These are phyloP conservation scores for Drosophila hydei DNA, from an alignment of 1,140 invertebrate genomes.

Conservation along the genomic window DNA sequence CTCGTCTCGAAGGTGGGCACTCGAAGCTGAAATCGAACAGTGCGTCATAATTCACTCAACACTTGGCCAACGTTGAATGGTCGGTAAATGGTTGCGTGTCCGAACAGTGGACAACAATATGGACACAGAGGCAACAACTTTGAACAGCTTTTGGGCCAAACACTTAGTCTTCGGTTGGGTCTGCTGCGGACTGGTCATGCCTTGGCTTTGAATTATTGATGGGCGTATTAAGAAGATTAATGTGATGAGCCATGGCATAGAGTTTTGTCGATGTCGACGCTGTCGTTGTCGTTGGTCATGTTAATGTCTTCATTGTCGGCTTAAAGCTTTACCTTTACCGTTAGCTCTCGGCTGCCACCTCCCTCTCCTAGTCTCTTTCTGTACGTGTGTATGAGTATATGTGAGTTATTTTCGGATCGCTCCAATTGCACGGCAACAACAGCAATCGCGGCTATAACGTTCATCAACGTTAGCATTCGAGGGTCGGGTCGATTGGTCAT, in stretches of 20 bases:
- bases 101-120: slow-evolving; percentile 13
- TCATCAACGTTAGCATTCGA: slow-evolving; percentile 59
- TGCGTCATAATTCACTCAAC: slow-evolving; percentile 77
- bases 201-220: slow-evolving; percentile 82
- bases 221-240: slow-evolving; percentile 82
- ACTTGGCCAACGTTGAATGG: slow-evolving; percentile 50
- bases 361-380: slow-evolving; percentile 9
- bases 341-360: slow-evolving; percentile 29
- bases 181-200: slow-evolving; percentile 62
- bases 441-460: slow-evolving; percentile 62
- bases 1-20: slow-evolving; percentile 50
- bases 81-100: slow-evolving; percentile 62
- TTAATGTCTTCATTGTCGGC: slow-evolving; percentile 82
- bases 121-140: slow-evolving; percentile 24
- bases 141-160: slow-evolving; percentile 59
- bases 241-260: slow-evolving; percentile 73
- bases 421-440: slow-evolving; percentile 53
- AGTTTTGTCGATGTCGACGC: slow-evolving; percentile 68
- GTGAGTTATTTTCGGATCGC: slow-evolving; percentile 45
- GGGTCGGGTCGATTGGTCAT: slow-evolving; percentile 74
- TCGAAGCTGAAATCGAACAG: slow-evolving; percentile 41
- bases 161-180: slow-evolving; percentile 18
- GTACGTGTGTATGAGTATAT: slow-evolving; percentile 18
- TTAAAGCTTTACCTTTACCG: slow-evolving; percentile 69
- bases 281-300: slow-evolving; percentile 70